These are phyloP conservation scores for Drosophila arawakana DNA, from an alignment of 1,140 invertebrate genomes.

Conservation along the genomic window DNA sequence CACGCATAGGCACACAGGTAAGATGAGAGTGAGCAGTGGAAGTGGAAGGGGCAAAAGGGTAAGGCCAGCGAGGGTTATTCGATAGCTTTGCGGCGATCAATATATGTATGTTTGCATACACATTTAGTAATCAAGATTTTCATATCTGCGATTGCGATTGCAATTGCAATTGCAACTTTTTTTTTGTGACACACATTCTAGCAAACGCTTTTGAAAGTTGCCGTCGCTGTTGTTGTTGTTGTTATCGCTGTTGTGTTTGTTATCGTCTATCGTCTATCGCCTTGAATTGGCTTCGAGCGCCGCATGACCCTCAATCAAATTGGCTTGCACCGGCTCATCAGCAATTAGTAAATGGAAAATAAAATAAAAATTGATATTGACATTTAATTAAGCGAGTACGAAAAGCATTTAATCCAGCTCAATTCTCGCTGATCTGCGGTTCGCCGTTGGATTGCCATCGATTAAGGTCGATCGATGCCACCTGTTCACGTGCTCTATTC, in stretches of 20 bases:
- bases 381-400: conserved; percentile 63
- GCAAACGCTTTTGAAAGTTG: conserved; percentile 34
- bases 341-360: conserved; percentile 27
- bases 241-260: not conserved
- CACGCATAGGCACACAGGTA: not conserved
- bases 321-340: conserved; percentile 19
- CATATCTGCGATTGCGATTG: conserved; percentile 16
- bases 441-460: conserved; percentile 1
- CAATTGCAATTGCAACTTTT: conserved; percentile 9
- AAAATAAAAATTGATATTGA: conserved; percentile 67
- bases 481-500: conserved; percentile 23
- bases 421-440: conserved; percentile 49
- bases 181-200: conserved; percentile 43
- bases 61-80: conserved; percentile 1
- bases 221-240: conserved; percentile 12
- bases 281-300: conserved; percentile 34
- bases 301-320: conserved; percentile 36
- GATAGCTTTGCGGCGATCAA: conserved; percentile 30
- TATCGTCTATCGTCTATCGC: conserved; percentile 8
- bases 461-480: conserved; percentile 57
- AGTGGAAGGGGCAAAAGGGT: not conserved
- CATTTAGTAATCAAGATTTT: conserved; percentile 45
- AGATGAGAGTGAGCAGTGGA: not conserved
- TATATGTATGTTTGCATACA: no score
- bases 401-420: conserved; percentile 66